Conservation (phyloP, 2,888 invertebrate species). For the Blomia tropicalis region DNA sequence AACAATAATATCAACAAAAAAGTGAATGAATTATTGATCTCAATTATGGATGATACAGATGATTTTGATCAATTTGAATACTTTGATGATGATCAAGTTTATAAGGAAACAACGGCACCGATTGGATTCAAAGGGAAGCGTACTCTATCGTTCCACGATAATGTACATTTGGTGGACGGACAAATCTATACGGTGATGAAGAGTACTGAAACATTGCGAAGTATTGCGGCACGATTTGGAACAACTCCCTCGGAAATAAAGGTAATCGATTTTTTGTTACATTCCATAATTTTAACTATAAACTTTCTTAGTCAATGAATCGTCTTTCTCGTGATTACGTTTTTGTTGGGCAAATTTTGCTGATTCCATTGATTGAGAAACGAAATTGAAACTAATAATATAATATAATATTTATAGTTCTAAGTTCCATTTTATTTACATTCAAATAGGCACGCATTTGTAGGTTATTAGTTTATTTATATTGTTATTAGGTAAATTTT, state of each 20-base stretch:
- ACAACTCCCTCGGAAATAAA: constrained; percentile 5
- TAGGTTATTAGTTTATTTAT: no score
- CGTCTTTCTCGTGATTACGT: neutral
- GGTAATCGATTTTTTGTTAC: neutral
- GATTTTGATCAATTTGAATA: constrained; percentile 6
- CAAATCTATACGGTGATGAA: neutral
- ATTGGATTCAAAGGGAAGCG: neutral
- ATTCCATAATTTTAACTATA: no score
- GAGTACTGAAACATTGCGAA: neutral
- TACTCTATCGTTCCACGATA: neutral
- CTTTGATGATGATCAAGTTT: constrained; percentile 2
- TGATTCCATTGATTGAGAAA: constrained; percentile 5
- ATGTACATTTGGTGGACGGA: neutral
- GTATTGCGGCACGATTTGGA: constrained; percentile 4
- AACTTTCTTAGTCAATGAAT: neutral
- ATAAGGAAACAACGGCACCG: neutral
- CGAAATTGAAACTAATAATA: no score
- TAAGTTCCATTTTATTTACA: no score
- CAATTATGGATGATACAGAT: constrained; percentile 3
- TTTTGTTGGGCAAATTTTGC: neutral
- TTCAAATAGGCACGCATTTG: no score
- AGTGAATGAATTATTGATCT: neutral
- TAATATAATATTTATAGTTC: no score
- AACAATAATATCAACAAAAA: neutral
- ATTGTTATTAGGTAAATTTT: no score